Evolutionary conservation across 2,888 invertebrate species (phyloP), one percentile per base, ranked within the genome.

Genomic region (Acheta domesticus): DNA sequence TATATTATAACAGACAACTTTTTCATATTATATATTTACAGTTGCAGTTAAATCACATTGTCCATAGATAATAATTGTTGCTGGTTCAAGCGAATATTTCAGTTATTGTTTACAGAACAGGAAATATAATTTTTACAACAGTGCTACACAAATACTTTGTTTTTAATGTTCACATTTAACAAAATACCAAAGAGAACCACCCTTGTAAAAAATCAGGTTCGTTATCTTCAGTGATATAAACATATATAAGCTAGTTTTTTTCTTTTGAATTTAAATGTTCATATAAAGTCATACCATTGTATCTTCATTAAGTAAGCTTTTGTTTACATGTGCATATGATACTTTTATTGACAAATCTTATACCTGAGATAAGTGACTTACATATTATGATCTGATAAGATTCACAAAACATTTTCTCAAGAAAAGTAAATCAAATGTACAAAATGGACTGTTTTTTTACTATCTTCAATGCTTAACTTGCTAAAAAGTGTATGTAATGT

Each of bases 71-170:
- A 62, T 62, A 62, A 62, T 62, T 62, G 62, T 62, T 62, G n/a
- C 62, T 62, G 62, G 62, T 62, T 62, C n/a, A 62, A 62, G 16
- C 62, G 8, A 62, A 19, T 62, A 16, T 76, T 78, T 78, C 49
- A 78, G 76, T 78, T 78, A 78, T 78, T 80, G 79, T 80, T 80
- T 78, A 77, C 80, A 80, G 80, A 74, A 78, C 62, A 62, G 2
- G 62, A 62, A 62, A 62, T 62, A 62, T 8, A 62, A 62, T 19
- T 62, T 36, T 36, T 19, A 62, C 16, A 19, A 62, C 62, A 62
- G 62, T 62, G 62, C 16, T 62, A 62, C 62, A 62, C n/a, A 62
- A 62, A 62, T 62, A 62, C 62, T 62, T 62, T 62, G 62, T 62
- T 62, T 62, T 36, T 62, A 62, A 62, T 19, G 62, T 62, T 62